Evolutionary conservation across 2,888 invertebrate species (phyloP).

Genomic region (Ophion ventricosus): DNA sequence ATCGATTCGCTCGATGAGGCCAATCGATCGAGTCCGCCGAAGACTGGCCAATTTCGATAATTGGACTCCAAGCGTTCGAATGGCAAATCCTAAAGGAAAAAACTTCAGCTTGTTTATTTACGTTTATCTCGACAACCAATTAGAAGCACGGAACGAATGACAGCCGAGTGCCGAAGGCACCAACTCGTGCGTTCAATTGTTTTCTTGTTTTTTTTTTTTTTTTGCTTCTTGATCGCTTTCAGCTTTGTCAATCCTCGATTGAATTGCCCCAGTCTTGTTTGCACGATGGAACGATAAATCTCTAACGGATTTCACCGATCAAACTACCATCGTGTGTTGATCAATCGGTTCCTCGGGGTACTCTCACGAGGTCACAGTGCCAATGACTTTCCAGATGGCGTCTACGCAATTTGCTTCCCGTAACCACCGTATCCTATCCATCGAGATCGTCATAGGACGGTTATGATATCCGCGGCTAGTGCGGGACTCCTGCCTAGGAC

Average conservation of each 20-base stretch:
- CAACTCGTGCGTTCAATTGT: slow-evolving; percentile 12
- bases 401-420: not conserved
- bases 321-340: slow-evolving; percentile 55
- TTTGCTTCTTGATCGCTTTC: slow-evolving; percentile 33
- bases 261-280: slow-evolving; percentile 25
- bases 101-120: not conserved
- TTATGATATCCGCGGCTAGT: not conserved
- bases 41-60: not conserved
- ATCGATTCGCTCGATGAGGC: not conserved
- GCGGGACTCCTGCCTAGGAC: not conserved
- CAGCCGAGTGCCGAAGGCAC: slow-evolving; percentile 27
- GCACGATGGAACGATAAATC: slow-evolving; percentile 50
- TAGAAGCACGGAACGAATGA: slow-evolving; percentile 52
- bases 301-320: slow-evolving; percentile 28
- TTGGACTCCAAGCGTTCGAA: not conserved
- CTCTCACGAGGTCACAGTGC: slow-evolving; percentile 20
- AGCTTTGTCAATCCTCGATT: slow-evolving; percentile 62
- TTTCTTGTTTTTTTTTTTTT: not conserved
- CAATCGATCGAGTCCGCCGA: not conserved
- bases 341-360: no score
- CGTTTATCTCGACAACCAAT: slow-evolving; percentile 57
- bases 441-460: not conserved
- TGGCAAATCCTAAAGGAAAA: not conserved
- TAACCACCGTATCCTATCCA: not conserved
- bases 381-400: slow-evolving; percentile 38